Conservation (phyloP, 2,113 vertebrate genomes). For the Nothobranchius kuhntae region DNA sequence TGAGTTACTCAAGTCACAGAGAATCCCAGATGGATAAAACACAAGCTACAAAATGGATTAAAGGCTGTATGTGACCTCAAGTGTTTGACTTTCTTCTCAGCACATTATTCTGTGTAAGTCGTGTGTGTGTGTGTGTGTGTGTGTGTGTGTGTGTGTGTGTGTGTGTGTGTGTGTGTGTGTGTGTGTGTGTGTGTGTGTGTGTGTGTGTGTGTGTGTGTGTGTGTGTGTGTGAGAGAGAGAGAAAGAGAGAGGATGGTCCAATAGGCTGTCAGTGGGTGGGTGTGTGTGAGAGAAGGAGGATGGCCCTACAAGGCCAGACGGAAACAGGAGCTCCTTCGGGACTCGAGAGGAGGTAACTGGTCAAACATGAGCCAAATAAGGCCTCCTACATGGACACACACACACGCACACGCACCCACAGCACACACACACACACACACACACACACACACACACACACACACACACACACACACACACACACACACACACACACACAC, state of each 20-base stretch:
- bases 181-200: conserved; percentile 15
- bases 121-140: conserved; percentile 14
- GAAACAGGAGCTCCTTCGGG: conserved; percentile 72
- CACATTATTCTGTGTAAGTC: conserved; percentile 4
- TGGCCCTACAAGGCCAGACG: conserved; percentile 78
- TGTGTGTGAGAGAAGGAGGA: conserved; percentile 51
- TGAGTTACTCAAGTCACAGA: neutral
- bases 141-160: conserved; percentile 14
- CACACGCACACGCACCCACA: conserved; percentile 53
- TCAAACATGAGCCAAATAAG: conserved; percentile 85
- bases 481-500: conserved; percentile 57
- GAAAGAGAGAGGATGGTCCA: conserved; percentile 40
- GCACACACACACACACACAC: conserved; percentile 45
- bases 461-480: conserved; percentile 47
- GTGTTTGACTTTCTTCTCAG: conserved; percentile 27
- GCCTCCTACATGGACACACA: conserved; percentile 61
- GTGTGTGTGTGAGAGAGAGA: conserved; percentile 18
- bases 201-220: conserved; percentile 11
- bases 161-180: conserved; percentile 15
- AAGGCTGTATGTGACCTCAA: conserved; percentile 6
- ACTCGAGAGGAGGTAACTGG: conserved; percentile 76
- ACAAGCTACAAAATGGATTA: neutral
- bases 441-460: conserved; percentile 44
- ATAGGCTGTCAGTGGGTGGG: conserved; percentile 50
- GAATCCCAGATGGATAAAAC: neutral